Evolutionary conservation across 2,113 vertebrate genomes (phyloP).

Genomic region (Carassius gibelio): DNA sequence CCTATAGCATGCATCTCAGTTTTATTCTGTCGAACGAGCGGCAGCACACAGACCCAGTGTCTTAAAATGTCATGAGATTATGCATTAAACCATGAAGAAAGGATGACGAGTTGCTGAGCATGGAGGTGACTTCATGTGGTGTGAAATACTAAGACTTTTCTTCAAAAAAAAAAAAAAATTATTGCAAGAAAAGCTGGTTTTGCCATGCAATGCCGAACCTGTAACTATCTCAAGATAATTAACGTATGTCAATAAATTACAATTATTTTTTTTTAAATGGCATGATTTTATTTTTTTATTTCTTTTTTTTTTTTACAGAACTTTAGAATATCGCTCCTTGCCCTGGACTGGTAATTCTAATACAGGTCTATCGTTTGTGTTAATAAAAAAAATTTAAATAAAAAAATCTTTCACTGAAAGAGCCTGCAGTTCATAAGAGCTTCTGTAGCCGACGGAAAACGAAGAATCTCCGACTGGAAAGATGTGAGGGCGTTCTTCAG

Average conservation of each 20-base stretch:
- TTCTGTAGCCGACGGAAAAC: slow-evolving; percentile 81
- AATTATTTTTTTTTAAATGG: background rate
- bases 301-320: slow-evolving; percentile 22
- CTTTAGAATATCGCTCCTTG: background rate
- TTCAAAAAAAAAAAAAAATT: background rate
- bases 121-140: too few species aligned
- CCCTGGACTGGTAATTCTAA: background rate
- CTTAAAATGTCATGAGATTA: slow-evolving; percentile 11
- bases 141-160: slow-evolving; percentile 10
- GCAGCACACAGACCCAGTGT: background rate
- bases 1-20: background rate
- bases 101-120: background rate
- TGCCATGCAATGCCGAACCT: slow-evolving; percentile 22
- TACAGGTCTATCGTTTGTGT: background rate
- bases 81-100: slow-evolving; percentile 4
- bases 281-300: slow-evolving; percentile 27
- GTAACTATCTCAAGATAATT: slow-evolving; percentile 15
- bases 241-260: too few species aligned
- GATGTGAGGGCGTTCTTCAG: slow-evolving; percentile 65
- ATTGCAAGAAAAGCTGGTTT: slow-evolving; percentile 11
- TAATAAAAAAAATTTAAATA: background rate
- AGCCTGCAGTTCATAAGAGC: slow-evolving; percentile 77
- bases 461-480: slow-evolving; percentile 79
- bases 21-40: background rate
- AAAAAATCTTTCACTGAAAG: slow-evolving; percentile 71